phyloP scores from a whole-genome alignment of 1,140 invertebrate species.

The Luehdorfia chinensis region DNA sequence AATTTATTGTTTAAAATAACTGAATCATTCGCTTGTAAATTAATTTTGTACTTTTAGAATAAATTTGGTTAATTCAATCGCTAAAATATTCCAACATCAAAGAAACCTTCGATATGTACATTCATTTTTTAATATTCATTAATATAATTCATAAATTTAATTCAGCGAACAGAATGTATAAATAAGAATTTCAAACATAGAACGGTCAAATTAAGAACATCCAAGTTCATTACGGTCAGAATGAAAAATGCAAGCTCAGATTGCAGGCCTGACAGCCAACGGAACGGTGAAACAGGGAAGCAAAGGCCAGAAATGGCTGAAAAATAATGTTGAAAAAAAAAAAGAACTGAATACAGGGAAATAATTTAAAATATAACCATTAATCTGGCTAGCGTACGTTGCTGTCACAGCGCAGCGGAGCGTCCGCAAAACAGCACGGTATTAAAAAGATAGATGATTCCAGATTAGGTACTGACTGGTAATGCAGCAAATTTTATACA shows the following conservation, averaged over 20 bases:
- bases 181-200: constrained; percentile 9
- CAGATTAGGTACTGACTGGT: not conserved
- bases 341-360: constrained; percentile 46
- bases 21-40: no score
- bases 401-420: constrained; percentile 45
- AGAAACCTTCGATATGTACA: no score
- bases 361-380: constrained; percentile 73
- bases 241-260: constrained; percentile 59
- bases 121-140: no score
- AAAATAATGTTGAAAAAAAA: constrained; percentile 37
- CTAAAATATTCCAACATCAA: no score
- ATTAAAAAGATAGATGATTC: constrained; percentile 18
- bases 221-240: constrained; percentile 31
- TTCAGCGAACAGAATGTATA: not conserved
- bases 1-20: no score
- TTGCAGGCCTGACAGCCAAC: constrained; percentile 25
- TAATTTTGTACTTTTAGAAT: no score
- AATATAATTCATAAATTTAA: no score
- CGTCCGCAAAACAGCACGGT: constrained; percentile 38
- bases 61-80: no score
- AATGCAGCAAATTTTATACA: not conserved
- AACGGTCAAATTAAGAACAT: constrained; percentile 18
- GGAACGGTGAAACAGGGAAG: not conserved
- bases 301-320: constrained; percentile 27
- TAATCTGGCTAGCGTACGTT: constrained; percentile 54